Percentiles rank a stretch among this genome's conserved stretches.
Evolutionary conservation across 2,888 invertebrate genomes (phyloP).

Genomic region (Kryphioiulus occultus): DNA sequence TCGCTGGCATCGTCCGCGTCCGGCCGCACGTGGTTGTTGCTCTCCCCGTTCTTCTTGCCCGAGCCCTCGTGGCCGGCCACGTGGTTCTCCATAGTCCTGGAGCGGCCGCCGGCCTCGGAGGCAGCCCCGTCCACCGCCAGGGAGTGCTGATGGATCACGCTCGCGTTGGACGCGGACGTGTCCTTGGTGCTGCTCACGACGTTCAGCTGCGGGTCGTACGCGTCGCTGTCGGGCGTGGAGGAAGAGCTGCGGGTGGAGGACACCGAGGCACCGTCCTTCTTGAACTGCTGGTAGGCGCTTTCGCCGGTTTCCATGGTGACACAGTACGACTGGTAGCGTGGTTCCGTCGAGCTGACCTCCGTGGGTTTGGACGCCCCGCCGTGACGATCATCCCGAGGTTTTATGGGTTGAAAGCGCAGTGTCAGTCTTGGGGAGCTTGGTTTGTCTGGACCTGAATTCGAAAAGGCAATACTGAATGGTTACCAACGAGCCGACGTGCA

Average conservation of each 20-base stretch:
- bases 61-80: constrained; percentile 56
- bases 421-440: constrained; percentile 52
- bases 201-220: constrained; percentile 53
- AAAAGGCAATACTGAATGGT: too few relatives aligned
- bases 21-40: constrained; percentile 53
- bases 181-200: constrained; percentile 53
- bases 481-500: too few relatives aligned
- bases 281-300: constrained; percentile 48
- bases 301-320: constrained; percentile 55
- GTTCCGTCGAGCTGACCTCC: constrained; percentile 56
- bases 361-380: constrained; percentile 53
- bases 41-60: constrained; percentile 63
- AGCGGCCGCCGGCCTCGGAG: neutral
- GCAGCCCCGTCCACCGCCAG: neutral
- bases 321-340: constrained; percentile 56
- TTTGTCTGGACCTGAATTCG: constrained; percentile 52
- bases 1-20: constrained; percentile 52
- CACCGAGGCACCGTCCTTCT: constrained; percentile 49
- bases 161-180: neutral
- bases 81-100: constrained; percentile 64
- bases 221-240: constrained; percentile 54
- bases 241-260: constrained; percentile 53
- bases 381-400: constrained; percentile 53
- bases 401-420: constrained; percentile 53
- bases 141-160: neutral